Evolutionary conservation across 2,888 invertebrate genomes (phyloP).

Genomic region (Prenolepis imparis): DNA sequence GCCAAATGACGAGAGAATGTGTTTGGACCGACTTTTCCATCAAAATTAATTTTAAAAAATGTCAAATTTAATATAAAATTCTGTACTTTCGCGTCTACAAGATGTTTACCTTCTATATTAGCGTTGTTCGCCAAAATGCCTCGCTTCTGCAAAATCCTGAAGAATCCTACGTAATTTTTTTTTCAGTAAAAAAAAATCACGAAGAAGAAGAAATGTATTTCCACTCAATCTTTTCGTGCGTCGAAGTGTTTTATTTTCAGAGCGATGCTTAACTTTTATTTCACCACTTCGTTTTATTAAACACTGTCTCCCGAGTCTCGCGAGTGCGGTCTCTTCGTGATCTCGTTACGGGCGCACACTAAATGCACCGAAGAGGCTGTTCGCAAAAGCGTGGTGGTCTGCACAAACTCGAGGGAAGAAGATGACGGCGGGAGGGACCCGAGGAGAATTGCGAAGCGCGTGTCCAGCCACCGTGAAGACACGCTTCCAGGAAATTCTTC

Average conservation of each 20-base stretch:
- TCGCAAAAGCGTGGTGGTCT: slow-evolving; percentile 70
- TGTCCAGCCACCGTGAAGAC: slow-evolving; percentile 84
- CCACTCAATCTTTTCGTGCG: background rate
- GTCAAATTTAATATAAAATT: background rate
- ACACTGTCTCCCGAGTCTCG: background rate
- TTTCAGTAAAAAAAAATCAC: background rate
- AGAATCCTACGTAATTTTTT: background rate
- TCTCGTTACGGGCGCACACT: slow-evolving; percentile 76
- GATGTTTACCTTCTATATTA: slow-evolving; percentile 15
- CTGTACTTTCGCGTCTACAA: background rate
- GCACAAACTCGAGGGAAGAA: slow-evolving; percentile 76
- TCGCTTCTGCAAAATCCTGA: background rate
- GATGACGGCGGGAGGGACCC: slow-evolving; percentile 72
- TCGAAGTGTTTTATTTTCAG: slow-evolving; percentile 2
- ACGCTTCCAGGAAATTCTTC: slow-evolving; percentile 84
- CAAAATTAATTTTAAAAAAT: background rate
- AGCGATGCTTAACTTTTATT: background rate
- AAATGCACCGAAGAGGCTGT: slow-evolving; percentile 73
- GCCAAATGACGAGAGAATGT: background rate
- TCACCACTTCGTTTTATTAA: background rate
- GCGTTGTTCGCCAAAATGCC: background rate
- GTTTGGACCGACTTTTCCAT: background rate
- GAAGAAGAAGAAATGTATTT: background rate
- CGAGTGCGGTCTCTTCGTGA: slow-evolving; percentile 44
- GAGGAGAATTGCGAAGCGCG: slow-evolving; percentile 83